A percentile compares a stretch with the other conserved stretches of the same genome.
Evolutionary conservation across 1,140 invertebrate species (phyloP).

Genomic region (Drosophila ohnishii): DNA sequence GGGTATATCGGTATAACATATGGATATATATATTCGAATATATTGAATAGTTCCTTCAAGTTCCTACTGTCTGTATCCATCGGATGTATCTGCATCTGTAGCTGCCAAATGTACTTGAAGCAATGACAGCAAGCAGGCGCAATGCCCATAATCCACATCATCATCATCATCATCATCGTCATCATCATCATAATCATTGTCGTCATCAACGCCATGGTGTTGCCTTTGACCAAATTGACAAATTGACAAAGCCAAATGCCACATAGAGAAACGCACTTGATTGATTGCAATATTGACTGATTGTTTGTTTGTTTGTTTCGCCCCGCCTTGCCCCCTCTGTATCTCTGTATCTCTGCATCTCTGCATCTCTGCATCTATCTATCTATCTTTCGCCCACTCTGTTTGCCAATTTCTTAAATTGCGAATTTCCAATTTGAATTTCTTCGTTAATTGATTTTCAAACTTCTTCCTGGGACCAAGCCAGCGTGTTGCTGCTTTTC

Average conservation of each 20-base stretch:
- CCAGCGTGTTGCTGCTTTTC: conserved; percentile 3
- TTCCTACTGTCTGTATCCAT: background rate
- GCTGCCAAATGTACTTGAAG: conserved; percentile 10
- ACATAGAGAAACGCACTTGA: conserved; percentile 67
- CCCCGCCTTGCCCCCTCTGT: too few relatives aligned
- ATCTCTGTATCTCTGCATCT: background rate
- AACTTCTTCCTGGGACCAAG: conserved; percentile 25
- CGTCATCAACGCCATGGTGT: background rate
- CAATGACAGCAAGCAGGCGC: background rate
- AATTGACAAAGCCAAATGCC: conserved; percentile 62
- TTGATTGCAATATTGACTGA: conserved; percentile 78
- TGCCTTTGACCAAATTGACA: conserved; percentile 45
- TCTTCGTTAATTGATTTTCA: conserved; percentile 35
- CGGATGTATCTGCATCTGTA: background rate
- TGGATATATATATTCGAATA: conserved; percentile 17
- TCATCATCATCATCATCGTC: background rate
- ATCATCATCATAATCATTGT: background rate
- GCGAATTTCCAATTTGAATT: conserved; percentile 49
- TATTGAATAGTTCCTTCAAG: conserved; percentile 23
- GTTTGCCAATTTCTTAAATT: conserved; percentile 31
- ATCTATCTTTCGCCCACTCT: conserved; percentile 6
- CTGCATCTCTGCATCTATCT: background rate
- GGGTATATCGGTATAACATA: conserved; percentile 6
- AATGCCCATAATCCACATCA: background rate
- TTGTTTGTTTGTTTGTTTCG: conserved; percentile 44